phyloP scores from a whole-genome alignment of 2,888 invertebrate genomes.

The Athalia cordata region DNA sequence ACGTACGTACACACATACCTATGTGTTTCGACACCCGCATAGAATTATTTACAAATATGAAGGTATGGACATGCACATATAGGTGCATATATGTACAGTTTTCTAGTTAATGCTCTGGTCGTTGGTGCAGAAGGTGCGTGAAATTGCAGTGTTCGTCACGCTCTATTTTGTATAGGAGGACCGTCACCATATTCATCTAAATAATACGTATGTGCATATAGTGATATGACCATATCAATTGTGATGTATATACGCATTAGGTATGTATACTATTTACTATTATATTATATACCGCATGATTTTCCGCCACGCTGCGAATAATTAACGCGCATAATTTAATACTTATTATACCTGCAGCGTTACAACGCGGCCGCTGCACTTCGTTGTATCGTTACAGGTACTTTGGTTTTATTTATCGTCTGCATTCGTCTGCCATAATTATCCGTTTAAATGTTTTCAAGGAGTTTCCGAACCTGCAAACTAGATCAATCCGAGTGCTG shows the following conservation, averaged over 20 bases:
- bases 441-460: too few relatives aligned
- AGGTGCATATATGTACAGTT: conserved; percentile 14
- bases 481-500: too few relatives aligned
- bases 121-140: conserved; percentile 44
- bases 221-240: too few relatives aligned
- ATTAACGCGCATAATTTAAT: not conserved
- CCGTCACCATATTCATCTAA: conserved; percentile 23
- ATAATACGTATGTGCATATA: not conserved
- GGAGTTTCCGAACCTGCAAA: too few relatives aligned
- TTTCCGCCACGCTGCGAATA: not conserved
- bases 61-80: not conserved
- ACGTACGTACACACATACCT: too few relatives aligned
- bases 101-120: conserved; percentile 32
- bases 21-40: too few relatives aligned
- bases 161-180: conserved; percentile 19
- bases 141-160: conserved; percentile 35
- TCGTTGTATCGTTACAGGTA: too few relatives aligned
- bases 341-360: too few relatives aligned
- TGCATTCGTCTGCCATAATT: too few relatives aligned
- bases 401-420: too few relatives aligned
- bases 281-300: not conserved
- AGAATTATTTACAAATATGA: conserved; percentile 1
- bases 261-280: not conserved
- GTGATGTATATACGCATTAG: not conserved
- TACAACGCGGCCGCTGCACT: too few relatives aligned